These are phyloP conservation scores for Aldrovandia affinis DNA, from an alignment of 2,797 vertebrate genomes.

Conservation along the genomic window DNA sequence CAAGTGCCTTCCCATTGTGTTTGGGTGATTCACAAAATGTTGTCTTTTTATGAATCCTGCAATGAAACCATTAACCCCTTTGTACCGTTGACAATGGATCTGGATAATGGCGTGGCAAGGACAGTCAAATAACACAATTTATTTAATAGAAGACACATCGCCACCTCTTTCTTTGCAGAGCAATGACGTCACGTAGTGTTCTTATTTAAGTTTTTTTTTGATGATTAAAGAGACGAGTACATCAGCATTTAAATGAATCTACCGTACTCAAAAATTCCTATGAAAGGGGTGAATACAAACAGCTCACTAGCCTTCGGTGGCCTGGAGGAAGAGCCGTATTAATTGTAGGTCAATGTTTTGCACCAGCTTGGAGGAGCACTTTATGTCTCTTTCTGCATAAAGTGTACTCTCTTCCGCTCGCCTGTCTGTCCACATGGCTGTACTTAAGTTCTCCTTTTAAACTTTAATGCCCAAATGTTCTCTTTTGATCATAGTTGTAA, in stretches of 20 bases:
- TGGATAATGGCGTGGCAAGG: background rate
- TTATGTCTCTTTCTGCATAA: slow-evolving; percentile 68
- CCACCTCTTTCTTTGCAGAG: background rate
- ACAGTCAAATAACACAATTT: background rate
- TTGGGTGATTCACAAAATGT: background rate
- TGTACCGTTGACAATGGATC: background rate
- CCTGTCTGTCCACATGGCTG: slow-evolving; percentile 67
- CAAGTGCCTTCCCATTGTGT: background rate
- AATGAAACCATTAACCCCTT: background rate
- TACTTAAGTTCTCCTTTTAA: slow-evolving; percentile 87
- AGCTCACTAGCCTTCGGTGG: slow-evolving; percentile 61
- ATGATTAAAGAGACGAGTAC: background rate
- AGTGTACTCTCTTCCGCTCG: slow-evolving; percentile 64
- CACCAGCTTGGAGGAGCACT: slow-evolving; percentile 72
- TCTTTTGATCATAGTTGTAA: slow-evolving; percentile 96
- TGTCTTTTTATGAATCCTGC: background rate
- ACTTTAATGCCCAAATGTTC: slow-evolving; percentile 92
- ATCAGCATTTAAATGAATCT: background rate
- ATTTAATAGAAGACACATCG: background rate
- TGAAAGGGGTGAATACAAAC: slow-evolving; percentile 44
- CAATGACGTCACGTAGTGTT: background rate
- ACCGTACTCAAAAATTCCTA: background rate
- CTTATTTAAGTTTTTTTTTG: background rate
- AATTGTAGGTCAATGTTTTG: slow-evolving; percentile 82
- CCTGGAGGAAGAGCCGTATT: slow-evolving; percentile 69